A percentile compares a stretch with the other conserved stretches of the same genome.
Conservation (phyloP, 2,797 vertebrate species). For the Morelia viridis region DNA sequence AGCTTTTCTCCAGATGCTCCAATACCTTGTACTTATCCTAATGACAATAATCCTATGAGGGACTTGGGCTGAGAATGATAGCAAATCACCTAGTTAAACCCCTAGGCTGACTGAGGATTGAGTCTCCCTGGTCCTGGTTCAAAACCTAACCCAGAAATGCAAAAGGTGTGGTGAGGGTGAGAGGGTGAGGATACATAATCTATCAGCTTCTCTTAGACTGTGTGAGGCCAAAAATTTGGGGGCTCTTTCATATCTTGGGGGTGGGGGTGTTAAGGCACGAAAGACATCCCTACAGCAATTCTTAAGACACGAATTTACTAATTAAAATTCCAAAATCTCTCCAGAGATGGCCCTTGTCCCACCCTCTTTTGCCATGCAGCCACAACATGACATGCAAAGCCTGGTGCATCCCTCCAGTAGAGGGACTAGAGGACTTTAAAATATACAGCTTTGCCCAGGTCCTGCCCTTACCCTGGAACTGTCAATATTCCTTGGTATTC, state of each 20-base stretch:
- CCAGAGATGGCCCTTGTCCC: not conserved
- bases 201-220: not conserved
- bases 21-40: not conserved
- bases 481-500: not conserved
- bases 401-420: not conserved
- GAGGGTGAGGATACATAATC: not conserved
- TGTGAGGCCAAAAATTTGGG: not conserved
- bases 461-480: not conserved
- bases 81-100: not conserved
- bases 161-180: not conserved
- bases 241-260: not conserved
- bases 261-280: not conserved
- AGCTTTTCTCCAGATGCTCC: not conserved
- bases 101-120: not conserved
- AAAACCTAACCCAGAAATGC: not conserved
- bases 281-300: not conserved
- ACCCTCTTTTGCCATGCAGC: not conserved
- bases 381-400: not conserved
- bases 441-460: not conserved
- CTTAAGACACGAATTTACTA: not conserved
- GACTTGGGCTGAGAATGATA: not conserved
- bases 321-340: not conserved
- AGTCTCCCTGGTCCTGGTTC: not conserved
- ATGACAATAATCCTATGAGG: not conserved
- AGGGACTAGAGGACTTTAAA: not conserved